A percentile compares a stretch with the other conserved stretches of the same genome.
Evolutionary conservation across 2,797 vertebrate genomes (phyloP).

Genomic region (Heterohyrax brucei): DNA sequence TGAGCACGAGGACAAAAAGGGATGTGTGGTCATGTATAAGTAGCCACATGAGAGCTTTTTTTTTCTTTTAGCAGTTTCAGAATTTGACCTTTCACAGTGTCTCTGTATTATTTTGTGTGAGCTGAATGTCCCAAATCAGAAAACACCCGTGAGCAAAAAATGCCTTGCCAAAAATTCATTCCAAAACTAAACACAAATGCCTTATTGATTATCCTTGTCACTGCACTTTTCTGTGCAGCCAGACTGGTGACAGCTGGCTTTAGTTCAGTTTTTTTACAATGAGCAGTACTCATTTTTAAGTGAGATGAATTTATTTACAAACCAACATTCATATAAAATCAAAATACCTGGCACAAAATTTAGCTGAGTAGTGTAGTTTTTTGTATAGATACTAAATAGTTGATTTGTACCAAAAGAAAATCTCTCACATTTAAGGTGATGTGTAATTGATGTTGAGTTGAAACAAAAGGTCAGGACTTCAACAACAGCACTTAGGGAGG

Average conservation of each 20-base stretch:
- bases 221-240: neutral
- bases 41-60: neutral
- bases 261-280: neutral
- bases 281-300: constrained; percentile 7
- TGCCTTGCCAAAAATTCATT: neutral
- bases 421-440: neutral
- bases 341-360: neutral
- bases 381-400: neutral
- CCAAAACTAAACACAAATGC: neutral
- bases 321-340: neutral
- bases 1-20: neutral
- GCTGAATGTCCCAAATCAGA: neutral
- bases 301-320: constrained; percentile 4
- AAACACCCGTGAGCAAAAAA: neutral
- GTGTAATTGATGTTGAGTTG: neutral
- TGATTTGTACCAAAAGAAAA: constrained; percentile 38
- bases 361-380: constrained; percentile 7
- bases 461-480: neutral
- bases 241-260: neutral
- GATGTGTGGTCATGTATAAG: neutral
- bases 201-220: neutral
- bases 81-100: neutral
- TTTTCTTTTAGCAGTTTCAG: constrained; percentile 7
- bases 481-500: neutral
- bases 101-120: neutral